Conservation (phyloP, 2,797 vertebrate species). For the Sebastes taczanowskii region DNA sequence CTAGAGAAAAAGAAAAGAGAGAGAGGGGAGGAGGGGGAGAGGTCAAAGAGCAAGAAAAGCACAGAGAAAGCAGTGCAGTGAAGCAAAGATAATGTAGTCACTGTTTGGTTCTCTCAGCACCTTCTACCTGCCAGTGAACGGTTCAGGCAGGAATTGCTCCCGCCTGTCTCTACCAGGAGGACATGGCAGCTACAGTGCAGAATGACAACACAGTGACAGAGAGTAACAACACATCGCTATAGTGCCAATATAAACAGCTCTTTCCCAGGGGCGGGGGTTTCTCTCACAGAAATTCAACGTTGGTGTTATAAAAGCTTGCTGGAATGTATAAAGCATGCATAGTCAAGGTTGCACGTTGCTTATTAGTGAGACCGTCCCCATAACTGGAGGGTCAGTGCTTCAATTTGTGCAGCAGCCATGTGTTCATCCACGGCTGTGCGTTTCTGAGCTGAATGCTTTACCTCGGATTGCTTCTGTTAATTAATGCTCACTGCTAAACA, state of each 20-base stretch:
- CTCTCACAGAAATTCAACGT: conserved; percentile 15
- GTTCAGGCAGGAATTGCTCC: conserved; percentile 51
- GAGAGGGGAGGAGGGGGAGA: neutral
- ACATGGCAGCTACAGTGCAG: conserved; percentile 48
- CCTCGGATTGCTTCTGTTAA: neutral
- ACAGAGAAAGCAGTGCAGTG: conserved; percentile 51
- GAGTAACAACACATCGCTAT: conserved; percentile 46
- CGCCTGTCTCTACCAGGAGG: conserved; percentile 60
- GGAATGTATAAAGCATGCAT: conserved; percentile 19
- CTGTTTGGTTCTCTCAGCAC: conserved; percentile 59
- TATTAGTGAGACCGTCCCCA: conserved; percentile 8
- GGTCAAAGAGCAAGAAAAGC: conserved; percentile 37
- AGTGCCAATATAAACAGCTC: conserved; percentile 25
- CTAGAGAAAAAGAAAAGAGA: conserved; percentile 1
- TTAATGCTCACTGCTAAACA: neutral
- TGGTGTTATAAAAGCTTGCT: conserved; percentile 24
- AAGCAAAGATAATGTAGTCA: conserved; percentile 71
- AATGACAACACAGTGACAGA: conserved; percentile 39
- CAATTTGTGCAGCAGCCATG: conserved; percentile 1
- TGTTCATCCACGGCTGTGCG: neutral
- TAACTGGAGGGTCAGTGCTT: conserved; percentile 22
- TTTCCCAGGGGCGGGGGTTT: neutral
- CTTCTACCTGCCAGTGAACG: conserved; percentile 71
- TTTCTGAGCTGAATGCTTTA: neutral
- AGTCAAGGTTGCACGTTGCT: conserved; percentile 27